A percentile compares a stretch with the other conserved stretches of the same genome.
Conservation (phyloP, 2,888 invertebrate genomes). For the Rhagophthalmus giganteus region DNA sequence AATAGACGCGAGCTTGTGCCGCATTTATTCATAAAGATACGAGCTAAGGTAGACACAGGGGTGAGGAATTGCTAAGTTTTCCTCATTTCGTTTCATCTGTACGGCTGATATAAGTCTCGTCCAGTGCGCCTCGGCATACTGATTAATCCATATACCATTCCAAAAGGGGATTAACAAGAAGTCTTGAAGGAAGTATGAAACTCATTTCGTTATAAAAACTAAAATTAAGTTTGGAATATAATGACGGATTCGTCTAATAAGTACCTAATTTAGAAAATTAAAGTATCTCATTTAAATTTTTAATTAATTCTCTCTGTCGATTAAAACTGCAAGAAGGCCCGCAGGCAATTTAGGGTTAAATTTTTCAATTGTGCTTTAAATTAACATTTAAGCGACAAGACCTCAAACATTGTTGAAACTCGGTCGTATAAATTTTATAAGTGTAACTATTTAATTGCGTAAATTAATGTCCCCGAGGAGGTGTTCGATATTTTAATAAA, state of each 20-base stretch:
- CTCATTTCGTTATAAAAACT: constrained; percentile 24
- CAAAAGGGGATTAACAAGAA: constrained; percentile 32
- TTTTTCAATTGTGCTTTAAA: too few species aligned
- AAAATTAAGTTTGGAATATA: not conserved
- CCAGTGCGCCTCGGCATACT: constrained; percentile 52
- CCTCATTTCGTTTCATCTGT: constrained; percentile 56
- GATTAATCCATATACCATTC: constrained; percentile 47
- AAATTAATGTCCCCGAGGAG: too few species aligned
- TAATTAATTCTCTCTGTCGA: too few species aligned
- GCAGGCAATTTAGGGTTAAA: too few species aligned
- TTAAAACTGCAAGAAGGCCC: too few species aligned
- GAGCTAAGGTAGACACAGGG: constrained; percentile 40
- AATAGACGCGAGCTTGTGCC: constrained; percentile 35
- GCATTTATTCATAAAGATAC: constrained; percentile 35
- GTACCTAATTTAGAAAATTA: too few species aligned
- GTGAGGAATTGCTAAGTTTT: constrained; percentile 57
- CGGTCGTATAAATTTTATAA: too few species aligned
- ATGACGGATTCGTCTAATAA: not conserved
- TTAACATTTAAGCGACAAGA: too few species aligned
- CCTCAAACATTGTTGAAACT: too few species aligned
- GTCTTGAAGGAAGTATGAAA: constrained; percentile 27
- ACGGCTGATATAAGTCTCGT: constrained; percentile 54
- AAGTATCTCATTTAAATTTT: too few species aligned
- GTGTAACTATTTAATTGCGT: too few species aligned
- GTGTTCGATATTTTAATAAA: too few species aligned